Evolutionary conservation across 2,888 invertebrate species (phyloP).

Genomic region (Actias luna): DNA sequence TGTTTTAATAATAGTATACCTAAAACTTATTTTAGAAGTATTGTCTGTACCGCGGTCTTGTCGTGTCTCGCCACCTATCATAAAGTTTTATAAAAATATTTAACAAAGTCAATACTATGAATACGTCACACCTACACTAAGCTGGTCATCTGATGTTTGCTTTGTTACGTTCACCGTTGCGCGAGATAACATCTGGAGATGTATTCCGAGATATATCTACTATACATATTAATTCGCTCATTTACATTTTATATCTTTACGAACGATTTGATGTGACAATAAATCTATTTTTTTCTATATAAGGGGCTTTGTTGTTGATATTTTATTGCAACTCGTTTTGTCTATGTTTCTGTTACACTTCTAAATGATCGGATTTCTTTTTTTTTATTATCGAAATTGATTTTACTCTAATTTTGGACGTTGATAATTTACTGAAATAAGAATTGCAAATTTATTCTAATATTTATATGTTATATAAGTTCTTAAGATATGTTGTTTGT

Average conservation of each 20-base stretch:
- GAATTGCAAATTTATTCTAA: no score
- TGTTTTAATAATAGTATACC: no score
- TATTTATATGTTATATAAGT: no score
- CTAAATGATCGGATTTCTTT: not conserved
- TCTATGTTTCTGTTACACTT: constrained; percentile 2
- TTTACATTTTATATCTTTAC: constrained; percentile 32
- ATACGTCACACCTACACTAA: constrained; percentile 13
- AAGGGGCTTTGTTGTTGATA: constrained; percentile 22
- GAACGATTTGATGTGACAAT: constrained; percentile 27
- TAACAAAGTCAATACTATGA: constrained; percentile 14
- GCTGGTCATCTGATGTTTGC: constrained; percentile 39
- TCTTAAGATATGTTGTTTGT: no score
- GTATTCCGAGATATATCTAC: constrained; percentile 43
- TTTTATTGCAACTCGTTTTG: constrained; percentile 9
- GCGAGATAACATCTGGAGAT: constrained; percentile 47
- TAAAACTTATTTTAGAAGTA: no score
- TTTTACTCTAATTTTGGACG: not conserved
- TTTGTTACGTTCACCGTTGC: constrained; percentile 39
- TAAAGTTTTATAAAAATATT: not conserved
- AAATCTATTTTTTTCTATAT: constrained; percentile 28
- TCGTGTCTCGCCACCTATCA: no score
- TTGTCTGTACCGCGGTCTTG: no score
- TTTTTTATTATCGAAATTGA: not conserved
- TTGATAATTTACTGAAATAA: not conserved
- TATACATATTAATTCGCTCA: constrained; percentile 38